phyloP scores from a whole-genome alignment of 2,888 invertebrate species.

The Drosophila borborema region DNA sequence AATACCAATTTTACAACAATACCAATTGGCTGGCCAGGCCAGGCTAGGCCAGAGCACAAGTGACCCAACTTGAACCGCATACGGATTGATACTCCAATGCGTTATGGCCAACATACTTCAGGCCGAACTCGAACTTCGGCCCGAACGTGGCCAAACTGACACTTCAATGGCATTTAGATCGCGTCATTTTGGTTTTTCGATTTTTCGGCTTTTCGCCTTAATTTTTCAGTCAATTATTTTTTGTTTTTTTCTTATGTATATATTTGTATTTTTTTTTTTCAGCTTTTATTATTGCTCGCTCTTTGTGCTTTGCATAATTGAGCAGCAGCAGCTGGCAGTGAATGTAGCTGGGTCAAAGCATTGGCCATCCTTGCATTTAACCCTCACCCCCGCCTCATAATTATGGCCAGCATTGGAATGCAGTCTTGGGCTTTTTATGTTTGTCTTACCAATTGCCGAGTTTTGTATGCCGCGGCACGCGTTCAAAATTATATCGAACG shows the following conservation, averaged over 20 bases:
- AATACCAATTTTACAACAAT: slow-evolving; percentile 22
- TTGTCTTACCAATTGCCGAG: slow-evolving; percentile 20
- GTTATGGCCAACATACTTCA: slow-evolving; percentile 24
- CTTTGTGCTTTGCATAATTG: slow-evolving; percentile 60
- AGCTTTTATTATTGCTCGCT: slow-evolving; percentile 16
- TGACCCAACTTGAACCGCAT: slow-evolving; percentile 43
- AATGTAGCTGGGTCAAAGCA: slow-evolving; percentile 31
- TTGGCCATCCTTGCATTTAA: slow-evolving; percentile 35
- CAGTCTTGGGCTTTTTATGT: slow-evolving; percentile 43
- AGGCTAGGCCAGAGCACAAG: slow-evolving; percentile 12
- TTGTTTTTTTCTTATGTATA: background rate
- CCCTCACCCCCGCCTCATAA: slow-evolving; percentile 45
- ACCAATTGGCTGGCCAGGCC: slow-evolving; percentile 12
- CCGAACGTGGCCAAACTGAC: slow-evolving; percentile 34
- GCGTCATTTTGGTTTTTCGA: slow-evolving; percentile 42
- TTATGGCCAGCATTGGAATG: slow-evolving; percentile 60
- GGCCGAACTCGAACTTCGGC: slow-evolving; percentile 1
- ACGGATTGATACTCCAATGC: slow-evolving; percentile 20
- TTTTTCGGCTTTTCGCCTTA: slow-evolving; percentile 34
- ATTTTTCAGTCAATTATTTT: slow-evolving; percentile 23
- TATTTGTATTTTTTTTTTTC: background rate
- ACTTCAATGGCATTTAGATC: slow-evolving; percentile 67
- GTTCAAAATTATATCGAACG: slow-evolving; percentile 48
- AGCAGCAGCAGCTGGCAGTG: slow-evolving; percentile 20
- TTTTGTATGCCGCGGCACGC: slow-evolving; percentile 47